Percentiles rank a stretch among this genome's conserved stretches.
Conservation (phyloP, 2,888 invertebrate genomes). For the Lumbricus terrestris region DNA sequence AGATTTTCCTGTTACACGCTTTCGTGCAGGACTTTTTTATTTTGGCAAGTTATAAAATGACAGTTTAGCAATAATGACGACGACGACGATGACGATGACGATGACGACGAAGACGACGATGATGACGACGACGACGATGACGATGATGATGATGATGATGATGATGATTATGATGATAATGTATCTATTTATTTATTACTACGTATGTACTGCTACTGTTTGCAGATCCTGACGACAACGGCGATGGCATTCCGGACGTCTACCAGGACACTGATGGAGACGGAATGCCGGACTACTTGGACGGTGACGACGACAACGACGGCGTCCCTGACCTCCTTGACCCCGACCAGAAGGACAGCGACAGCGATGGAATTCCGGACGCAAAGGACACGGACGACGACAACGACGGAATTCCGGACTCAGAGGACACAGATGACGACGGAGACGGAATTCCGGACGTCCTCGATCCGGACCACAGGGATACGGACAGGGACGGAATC, state of each 20-base stretch:
- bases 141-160: too few species aligned
- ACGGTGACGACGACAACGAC: conserved; percentile 37
- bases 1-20: too few species aligned
- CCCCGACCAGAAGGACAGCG: conserved; percentile 37
- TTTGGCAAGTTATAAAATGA: too few species aligned
- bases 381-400: conserved; percentile 24
- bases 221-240: conserved; percentile 22
- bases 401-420: conserved; percentile 29
- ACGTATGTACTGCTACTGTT: too few species aligned
- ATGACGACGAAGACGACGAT: too few species aligned
- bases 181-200: neutral
- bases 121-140: too few species aligned
- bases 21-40: too few species aligned
- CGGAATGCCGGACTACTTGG: conserved; percentile 11
- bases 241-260: conserved; percentile 10
- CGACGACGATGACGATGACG: too few species aligned
- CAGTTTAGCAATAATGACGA: too few species aligned
- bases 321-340: conserved; percentile 31
- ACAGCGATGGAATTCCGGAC: conserved; percentile 33
- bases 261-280: conserved; percentile 18
- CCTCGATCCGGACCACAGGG: conserved; percentile 26
- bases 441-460: conserved; percentile 38
- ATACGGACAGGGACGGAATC: conserved; percentile 49
- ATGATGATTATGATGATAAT: too few species aligned
- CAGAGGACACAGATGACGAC: conserved; percentile 39